Base-by-base conservation (phyloP, 2,888 invertebrate genomes). In the Epiperipatus broadwayi region DNA sequence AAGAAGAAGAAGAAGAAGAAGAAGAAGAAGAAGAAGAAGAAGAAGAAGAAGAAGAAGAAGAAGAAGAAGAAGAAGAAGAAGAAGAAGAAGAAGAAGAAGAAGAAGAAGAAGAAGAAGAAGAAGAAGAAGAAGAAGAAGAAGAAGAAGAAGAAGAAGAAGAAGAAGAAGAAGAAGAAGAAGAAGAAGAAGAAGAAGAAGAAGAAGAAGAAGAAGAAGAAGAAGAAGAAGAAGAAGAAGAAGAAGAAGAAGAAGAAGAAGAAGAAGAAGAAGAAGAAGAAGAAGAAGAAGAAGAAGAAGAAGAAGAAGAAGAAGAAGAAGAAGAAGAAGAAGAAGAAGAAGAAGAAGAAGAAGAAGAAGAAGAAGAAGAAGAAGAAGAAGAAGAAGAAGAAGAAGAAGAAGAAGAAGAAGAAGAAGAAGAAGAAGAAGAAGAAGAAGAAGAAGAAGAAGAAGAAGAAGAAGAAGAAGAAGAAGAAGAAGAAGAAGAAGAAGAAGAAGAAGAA, bases 41-140 rank as follows among this genome's bases (percentile, higher is more conserved):
- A 25, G 27, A 25, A 25, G 27, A 25, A 25, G 27, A 25, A 25
- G 27, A 25, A 25, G 27, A 25, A 25, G 27, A 25, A 25, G 27
- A 25, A 25, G 27, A 25, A 25, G 27, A 25, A 25, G 27, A 25
- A 25, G 27, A 25, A 25, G 27, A 25, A 25, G 27, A 25, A 25
- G 27, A 25, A 25, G 27, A 25, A 25, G 27, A 25, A 25, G 27
- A 25, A 25, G 27, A 25, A 25, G 27, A 25, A 25, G 27, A 25
- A 25, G 27, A 25, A 25, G 27, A 25, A 25, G 27, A 25, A 25
- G 27, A 25, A 25, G 27, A 25, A 25, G 27, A 25, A 25, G 27
- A 25, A 25, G 27, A 25, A 25, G 27, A 25, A 25, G 27, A 25
- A 25, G 27, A 25, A 25, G 27, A 25, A 25, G 27, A 25, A 25